phyloP scores from a whole-genome alignment of 2,888 invertebrate species.

The Thera britannica region DNA sequence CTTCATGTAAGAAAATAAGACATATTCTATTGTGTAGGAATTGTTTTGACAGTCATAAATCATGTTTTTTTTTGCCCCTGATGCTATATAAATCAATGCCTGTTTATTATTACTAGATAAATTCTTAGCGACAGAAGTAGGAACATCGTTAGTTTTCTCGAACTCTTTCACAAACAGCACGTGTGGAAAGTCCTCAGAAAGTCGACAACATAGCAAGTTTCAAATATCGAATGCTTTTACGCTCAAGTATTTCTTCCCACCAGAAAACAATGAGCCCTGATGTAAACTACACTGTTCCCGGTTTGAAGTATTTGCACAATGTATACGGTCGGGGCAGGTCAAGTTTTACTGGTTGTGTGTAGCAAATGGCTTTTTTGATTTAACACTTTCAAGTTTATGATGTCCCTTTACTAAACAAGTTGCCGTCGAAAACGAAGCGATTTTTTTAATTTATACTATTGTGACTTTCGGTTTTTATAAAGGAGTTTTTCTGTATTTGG shows the following conservation, averaged over 20 bases:
- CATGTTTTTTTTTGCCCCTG: no score
- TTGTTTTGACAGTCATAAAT: no score
- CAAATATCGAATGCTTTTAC: constrained; percentile 79
- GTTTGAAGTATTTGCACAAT: constrained; percentile 28
- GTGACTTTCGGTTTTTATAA: no score
- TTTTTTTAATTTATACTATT: no score
- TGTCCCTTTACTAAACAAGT: constrained; percentile 32
- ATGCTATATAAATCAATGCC: no score
- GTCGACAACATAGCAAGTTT: constrained; percentile 77
- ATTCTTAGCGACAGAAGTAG: no score
- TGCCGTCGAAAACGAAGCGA: constrained; percentile 3
- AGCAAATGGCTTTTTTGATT: constrained; percentile 69
- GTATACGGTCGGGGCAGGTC: constrained; percentile 44
- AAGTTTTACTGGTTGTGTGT: constrained; percentile 47
- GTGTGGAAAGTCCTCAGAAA: constrained; percentile 48
- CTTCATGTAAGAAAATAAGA: no score
- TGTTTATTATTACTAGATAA: no score
- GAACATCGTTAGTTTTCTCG: no score
- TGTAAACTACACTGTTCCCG: constrained; percentile 35
- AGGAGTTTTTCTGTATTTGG: no score
- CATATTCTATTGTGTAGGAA: no score
- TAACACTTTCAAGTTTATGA: constrained; percentile 72
- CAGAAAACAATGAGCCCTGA: constrained; percentile 51
- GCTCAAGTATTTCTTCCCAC: constrained; percentile 60
- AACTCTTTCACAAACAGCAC: background rate